A percentile compares a stretch with the other conserved stretches of the same genome.
Conservation (phyloP, 2,797 vertebrate genomes). For the Menidia menidia region DNA sequence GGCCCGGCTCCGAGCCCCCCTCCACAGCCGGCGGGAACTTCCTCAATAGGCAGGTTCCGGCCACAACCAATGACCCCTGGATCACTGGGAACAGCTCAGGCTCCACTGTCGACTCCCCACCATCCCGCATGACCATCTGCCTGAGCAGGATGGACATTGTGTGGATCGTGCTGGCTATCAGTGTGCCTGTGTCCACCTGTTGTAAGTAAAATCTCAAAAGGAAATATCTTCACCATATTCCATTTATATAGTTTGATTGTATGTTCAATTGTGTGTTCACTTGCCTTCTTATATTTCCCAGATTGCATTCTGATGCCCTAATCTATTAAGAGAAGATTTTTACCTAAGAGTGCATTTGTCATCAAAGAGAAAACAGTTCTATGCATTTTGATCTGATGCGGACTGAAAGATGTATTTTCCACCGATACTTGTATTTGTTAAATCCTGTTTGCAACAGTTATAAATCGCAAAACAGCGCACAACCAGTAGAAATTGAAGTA, state of each 20-base stretch:
- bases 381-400: constrained; percentile 9
- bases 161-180: constrained; percentile 97
- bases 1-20: constrained; percentile 79
- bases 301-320: constrained; percentile 10
- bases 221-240: not conserved
- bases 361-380: constrained; percentile 7
- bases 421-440: not conserved
- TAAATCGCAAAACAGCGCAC: not conserved
- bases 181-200: constrained; percentile 94
- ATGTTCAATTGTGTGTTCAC: not conserved
- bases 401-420: constrained; percentile 3
- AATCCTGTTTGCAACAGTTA: not conserved
- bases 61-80: constrained; percentile 87
- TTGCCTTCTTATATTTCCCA: constrained; percentile 7
- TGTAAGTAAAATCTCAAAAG: constrained; percentile 86
- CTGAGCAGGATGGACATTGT: constrained; percentile 95
- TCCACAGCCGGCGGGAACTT: constrained; percentile 89
- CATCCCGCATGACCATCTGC: constrained; percentile 89
- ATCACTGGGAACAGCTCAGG: constrained; percentile 87
- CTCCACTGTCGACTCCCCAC: constrained; percentile 83
- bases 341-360: not conserved
- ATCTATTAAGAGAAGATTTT: constrained; percentile 16
- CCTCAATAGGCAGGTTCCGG: constrained; percentile 90
- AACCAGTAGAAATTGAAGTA: not conserved
- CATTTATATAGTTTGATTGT: not conserved